Evolutionary conservation across 2,797 vertebrate genomes (phyloP).

Genomic region (Eremophila alpestris): DNA sequence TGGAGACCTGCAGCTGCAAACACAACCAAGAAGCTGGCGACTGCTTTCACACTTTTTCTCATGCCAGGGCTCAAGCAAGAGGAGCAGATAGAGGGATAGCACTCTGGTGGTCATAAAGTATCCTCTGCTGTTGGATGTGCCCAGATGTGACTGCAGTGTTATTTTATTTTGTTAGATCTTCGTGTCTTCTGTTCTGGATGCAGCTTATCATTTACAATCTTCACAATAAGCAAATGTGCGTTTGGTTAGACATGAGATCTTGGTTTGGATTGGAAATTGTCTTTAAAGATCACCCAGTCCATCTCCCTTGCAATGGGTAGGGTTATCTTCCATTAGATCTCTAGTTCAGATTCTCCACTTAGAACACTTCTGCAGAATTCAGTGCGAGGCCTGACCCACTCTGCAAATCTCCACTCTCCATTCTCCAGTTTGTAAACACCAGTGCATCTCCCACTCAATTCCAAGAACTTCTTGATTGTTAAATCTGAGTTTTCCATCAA

Average conservation of each 20-base stretch:
- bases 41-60: neutral
- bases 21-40: fast-evolving
- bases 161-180: neutral
- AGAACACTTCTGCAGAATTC: neutral
- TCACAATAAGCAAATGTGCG: neutral
- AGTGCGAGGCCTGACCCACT: neutral
- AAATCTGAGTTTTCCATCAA: neutral
- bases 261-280: neutral
- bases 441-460: neutral
- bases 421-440: neutral
- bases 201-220: neutral
- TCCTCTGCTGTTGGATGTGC: neutral
- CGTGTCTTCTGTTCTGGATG: neutral
- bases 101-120: neutral
- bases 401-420: neutral
- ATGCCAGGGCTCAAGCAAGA: neutral
- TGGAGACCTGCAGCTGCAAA: neutral
- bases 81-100: neutral
- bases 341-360: neutral
- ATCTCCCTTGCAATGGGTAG: fast-evolving
- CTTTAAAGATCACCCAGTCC: neutral
- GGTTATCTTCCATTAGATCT: neutral
- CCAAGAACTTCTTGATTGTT: neutral
- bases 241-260: neutral
- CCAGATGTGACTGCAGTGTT: neutral